Conservation (phyloP, 2,113 vertebrate species). For the Todiramphus saurophagus region DNA sequence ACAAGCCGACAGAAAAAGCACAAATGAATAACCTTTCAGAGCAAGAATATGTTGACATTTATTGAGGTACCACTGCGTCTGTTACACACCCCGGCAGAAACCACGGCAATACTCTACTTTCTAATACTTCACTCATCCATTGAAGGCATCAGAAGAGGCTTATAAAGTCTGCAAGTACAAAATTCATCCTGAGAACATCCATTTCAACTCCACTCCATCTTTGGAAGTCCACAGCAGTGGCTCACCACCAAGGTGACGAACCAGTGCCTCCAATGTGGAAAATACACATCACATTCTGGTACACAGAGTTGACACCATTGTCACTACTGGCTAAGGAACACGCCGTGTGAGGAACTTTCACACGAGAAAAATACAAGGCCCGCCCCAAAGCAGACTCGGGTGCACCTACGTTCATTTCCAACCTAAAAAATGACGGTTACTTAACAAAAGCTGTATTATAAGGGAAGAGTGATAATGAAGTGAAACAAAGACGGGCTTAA, state of each 20-base stretch:
- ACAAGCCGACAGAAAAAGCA: fast-evolving
- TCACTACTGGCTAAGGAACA: background rate
- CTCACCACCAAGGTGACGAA: background rate
- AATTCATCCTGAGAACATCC: background rate
- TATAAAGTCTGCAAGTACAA: fast-evolving
- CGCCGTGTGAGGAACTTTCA: fast-evolving
- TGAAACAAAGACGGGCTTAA: fast-evolving
- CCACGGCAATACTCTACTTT: fast-evolving
- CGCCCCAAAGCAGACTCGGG: fast-evolving
- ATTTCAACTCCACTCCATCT: background rate
- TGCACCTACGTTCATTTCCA: fast-evolving
- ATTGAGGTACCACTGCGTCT: fast-evolving
- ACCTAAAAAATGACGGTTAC: background rate
- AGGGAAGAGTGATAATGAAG: fast-evolving
- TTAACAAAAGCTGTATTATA: background rate
- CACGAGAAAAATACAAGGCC: background rate
- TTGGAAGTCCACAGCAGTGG: fast-evolving
- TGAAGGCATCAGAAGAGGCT: background rate
- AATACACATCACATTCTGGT: background rate
- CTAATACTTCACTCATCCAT: background rate
- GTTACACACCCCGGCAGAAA: fast-evolving
- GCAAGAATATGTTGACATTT: fast-evolving
- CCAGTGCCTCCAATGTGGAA: fast-evolving
- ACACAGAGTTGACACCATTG: fast-evolving
- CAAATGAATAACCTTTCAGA: fast-evolving